Percentiles rank a stretch among this genome's conserved stretches.
These are phyloP conservation scores for Drosophila insularis DNA, from an alignment of 1,140 invertebrate genomes.

Conservation along the genomic window DNA sequence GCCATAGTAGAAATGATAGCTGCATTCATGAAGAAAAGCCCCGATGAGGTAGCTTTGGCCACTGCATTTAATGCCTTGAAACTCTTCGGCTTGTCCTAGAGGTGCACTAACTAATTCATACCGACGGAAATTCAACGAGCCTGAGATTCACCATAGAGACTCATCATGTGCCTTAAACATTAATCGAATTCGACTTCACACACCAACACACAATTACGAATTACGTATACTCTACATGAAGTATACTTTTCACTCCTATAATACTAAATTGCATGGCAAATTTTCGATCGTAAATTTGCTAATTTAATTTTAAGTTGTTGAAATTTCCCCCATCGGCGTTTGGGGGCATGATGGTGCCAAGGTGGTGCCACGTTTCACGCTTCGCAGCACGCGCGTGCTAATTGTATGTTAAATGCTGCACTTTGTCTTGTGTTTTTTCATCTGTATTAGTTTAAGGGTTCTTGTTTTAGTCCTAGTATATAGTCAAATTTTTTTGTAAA, in stretches of 20 bases:
- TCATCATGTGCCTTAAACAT: conserved; percentile 72
- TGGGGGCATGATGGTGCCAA: conserved; percentile 60
- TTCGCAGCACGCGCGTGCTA: conserved; percentile 49
- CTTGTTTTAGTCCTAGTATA: conserved; percentile 57
- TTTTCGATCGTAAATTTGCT: conserved; percentile 57
- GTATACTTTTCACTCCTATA: conserved; percentile 34
- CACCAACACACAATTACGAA: conserved; percentile 51
- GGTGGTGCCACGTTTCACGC: conserved; percentile 53
- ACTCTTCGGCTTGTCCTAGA: conserved; percentile 92
- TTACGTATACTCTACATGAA: conserved; percentile 28
- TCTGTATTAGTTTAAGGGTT: conserved; percentile 49
- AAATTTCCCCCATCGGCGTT: conserved; percentile 35
- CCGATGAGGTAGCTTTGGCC: conserved; percentile 95
- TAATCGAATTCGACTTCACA: conserved; percentile 66
- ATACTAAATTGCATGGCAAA: conserved; percentile 39
- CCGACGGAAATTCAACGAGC: conserved; percentile 46
- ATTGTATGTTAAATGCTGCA: conserved; percentile 66
- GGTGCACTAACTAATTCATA: conserved; percentile 34
- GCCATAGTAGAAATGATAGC: conserved; percentile 97
- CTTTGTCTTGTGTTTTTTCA: conserved; percentile 53
- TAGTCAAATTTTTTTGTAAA: conserved; percentile 66
- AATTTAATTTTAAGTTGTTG: conserved; percentile 68
- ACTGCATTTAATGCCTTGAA: conserved; percentile 97
- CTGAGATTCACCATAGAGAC: conserved; percentile 75
- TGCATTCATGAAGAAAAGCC: conserved; percentile 92